Conservation (phyloP, 1,140 invertebrate species). For the Orchesella cincta region DNA sequence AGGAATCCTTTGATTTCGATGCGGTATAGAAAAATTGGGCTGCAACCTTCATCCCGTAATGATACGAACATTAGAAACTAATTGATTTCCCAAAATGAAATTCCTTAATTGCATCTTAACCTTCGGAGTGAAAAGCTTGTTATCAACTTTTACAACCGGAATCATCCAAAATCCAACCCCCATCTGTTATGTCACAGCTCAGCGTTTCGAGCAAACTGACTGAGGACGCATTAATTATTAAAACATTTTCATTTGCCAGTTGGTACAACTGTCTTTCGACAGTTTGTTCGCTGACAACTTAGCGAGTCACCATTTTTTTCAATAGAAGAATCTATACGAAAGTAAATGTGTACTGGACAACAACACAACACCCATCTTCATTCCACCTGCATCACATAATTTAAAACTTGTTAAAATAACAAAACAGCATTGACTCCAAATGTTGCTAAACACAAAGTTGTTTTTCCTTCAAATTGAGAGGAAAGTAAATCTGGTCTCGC, state of each 20-base stretch:
- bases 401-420: background rate
- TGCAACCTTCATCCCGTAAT: background rate
- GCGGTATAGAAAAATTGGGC: too few relatives aligned
- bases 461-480: background rate
- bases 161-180: background rate
- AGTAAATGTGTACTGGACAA: too few relatives aligned
- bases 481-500: slow-evolving; percentile 37
- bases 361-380: background rate
- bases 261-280: too few relatives aligned
- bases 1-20: background rate
- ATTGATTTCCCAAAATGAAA: slow-evolving; percentile 39
- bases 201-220: background rate
- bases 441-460: background rate
- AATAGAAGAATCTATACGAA: background rate
- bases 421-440: background rate
- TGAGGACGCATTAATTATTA: slow-evolving; percentile 13
- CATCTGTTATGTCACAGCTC: slow-evolving; percentile 22
- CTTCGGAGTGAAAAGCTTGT: background rate
- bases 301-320: background rate
- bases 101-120: slow-evolving; percentile 2
- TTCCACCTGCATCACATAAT: slow-evolving; percentile 10
- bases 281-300: background rate
- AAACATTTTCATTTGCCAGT: slow-evolving; percentile 26
- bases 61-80: slow-evolving; percentile 35
- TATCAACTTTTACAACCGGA: background rate